Conservation (phyloP, 2,797 vertebrate species). For the Pyrocephalus nanus region DNA sequence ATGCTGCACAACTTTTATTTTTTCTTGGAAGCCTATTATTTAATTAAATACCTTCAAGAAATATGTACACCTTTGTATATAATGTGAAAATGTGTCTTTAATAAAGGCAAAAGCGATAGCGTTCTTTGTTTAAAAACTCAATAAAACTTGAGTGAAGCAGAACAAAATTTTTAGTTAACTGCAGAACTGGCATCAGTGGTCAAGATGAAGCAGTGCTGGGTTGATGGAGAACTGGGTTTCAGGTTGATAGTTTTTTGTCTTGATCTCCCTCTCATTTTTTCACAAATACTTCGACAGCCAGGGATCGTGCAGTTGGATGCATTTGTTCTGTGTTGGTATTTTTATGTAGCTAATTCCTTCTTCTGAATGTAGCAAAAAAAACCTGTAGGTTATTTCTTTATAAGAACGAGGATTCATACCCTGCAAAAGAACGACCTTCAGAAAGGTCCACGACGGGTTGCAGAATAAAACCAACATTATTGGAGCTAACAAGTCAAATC, state of each 20-base stretch:
- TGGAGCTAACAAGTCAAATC: not conserved
- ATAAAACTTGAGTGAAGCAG: not conserved
- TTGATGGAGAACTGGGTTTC: not conserved
- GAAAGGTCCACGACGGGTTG: not conserved
- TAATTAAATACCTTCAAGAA: not conserved
- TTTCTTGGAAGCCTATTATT: not conserved
- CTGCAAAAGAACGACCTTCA: not conserved
- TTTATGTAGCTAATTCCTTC: not conserved
- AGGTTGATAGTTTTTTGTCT: not conserved
- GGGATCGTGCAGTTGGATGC: not conserved
- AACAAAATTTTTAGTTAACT: not conserved
- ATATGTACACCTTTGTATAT: not conserved
- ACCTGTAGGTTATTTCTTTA: not conserved
- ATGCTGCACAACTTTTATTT: not conserved
- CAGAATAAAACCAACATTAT: not conserved
- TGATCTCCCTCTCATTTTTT: not conserved
- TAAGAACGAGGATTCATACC: not conserved
- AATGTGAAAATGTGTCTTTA: not conserved
- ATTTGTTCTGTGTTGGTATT: not conserved
- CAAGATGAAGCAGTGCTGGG: not conserved
- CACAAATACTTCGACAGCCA: accelerated
- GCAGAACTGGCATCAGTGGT: not conserved
- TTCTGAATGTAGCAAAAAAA: not conserved
- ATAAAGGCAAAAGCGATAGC: not conserved
- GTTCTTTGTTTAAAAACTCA: not conserved